Percentiles rank a stretch among this genome's conserved stretches.
Evolutionary conservation across 2,113 vertebrate genomes (phyloP).

Genomic region (Dromas ardeola): DNA sequence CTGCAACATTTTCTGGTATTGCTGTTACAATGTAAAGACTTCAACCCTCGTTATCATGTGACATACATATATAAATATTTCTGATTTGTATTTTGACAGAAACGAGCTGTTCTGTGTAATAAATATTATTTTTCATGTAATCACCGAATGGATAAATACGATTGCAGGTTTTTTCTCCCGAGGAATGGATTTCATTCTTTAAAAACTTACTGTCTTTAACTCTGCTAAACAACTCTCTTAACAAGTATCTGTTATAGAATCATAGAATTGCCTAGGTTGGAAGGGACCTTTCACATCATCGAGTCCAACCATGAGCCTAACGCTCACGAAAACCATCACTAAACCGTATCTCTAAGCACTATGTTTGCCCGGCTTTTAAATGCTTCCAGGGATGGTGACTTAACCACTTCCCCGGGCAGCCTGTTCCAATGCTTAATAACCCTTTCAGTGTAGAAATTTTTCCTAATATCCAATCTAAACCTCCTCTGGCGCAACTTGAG

Average conservation of each 20-base stretch:
- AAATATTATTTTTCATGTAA: not conserved
- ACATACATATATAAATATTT: not conserved
- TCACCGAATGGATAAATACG: not conserved
- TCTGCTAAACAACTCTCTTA: not conserved
- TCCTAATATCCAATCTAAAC: no score
- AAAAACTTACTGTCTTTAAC: not conserved
- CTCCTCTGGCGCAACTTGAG: no score
- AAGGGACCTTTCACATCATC: no score
- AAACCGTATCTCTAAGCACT: no score
- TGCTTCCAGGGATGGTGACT: no score
- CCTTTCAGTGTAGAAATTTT: no score
- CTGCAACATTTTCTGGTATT: not conserved
- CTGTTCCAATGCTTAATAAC: no score
- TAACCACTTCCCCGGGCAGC: no score
- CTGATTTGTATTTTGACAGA: not conserved
- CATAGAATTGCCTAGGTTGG: no score
- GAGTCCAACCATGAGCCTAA: no score
- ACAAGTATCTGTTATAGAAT: not conserved
- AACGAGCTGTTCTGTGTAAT: not conserved
- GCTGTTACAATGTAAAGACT: not conserved
- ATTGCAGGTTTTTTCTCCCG: not conserved
- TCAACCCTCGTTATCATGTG: not conserved
- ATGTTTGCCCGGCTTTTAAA: no score
- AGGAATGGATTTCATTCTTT: not conserved
- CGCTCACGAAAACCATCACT: no score